phyloP scores from a whole-genome alignment of 2,888 invertebrate genomes.

The Pycnomerus fuliginosus region DNA sequence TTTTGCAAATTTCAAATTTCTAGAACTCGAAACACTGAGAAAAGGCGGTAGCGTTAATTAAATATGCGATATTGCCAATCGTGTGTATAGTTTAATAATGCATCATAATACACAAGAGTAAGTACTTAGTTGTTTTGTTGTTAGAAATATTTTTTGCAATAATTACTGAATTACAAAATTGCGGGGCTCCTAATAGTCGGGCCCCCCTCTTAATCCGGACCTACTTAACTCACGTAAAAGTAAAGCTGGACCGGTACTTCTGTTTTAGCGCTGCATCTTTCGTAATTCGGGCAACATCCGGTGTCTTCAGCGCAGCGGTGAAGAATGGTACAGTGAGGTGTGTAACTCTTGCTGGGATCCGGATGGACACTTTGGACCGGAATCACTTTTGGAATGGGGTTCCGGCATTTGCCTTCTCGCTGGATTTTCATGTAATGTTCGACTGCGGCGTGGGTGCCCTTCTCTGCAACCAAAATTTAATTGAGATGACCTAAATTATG shows the following conservation, averaged over 20 bases:
- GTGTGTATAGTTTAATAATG: no score
- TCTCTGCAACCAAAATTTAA: slow-evolving; percentile 39
- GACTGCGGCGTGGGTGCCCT: slow-evolving; percentile 43
- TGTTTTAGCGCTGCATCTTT: slow-evolving; percentile 75
- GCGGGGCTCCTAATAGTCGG: no score
- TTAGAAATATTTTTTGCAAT: no score
- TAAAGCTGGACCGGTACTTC: slow-evolving; percentile 70
- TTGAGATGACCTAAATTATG: no score
- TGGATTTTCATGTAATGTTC: slow-evolving; percentile 44
- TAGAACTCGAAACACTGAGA: no score
- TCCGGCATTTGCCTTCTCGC: slow-evolving; percentile 62
- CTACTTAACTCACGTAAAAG: slow-evolving; percentile 79
- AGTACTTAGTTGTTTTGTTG: no score
- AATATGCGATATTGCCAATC: no score
- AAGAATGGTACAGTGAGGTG: slow-evolving; percentile 82
- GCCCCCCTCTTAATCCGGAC: no score
- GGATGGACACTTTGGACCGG: slow-evolving; percentile 72
- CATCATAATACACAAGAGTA: no score
- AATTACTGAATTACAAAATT: no score
- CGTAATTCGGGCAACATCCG: slow-evolving; percentile 78
- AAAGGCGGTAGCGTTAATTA: no score
- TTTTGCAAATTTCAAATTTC: no score
- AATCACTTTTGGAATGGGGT: slow-evolving; percentile 74
- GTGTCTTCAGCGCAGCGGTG: slow-evolving; percentile 86
- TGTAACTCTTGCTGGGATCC: slow-evolving; percentile 70